Percentiles rank a stretch among this genome's conserved stretches.
Evolutionary conservation across 1,140 invertebrate genomes (phyloP).

Genomic region (Stegodyphus mimosarum): DNA sequence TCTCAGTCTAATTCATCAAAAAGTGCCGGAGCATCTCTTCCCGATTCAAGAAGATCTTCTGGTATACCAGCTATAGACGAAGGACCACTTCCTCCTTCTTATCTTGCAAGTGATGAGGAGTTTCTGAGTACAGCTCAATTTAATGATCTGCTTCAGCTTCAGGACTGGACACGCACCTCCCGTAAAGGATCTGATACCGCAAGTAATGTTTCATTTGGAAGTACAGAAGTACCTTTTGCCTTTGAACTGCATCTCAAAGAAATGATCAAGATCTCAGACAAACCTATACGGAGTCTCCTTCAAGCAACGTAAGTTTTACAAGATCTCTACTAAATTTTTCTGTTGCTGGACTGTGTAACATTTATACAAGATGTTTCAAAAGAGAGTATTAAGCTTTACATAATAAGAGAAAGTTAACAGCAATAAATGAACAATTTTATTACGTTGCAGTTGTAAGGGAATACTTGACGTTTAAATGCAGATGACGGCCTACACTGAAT

Average conservation of each 20-base stretch:
- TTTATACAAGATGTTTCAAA: too few relatives aligned
- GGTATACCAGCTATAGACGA: constrained; percentile 11
- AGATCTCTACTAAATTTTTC: background rate
- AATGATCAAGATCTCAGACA: constrained; percentile 71
- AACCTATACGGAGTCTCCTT: constrained; percentile 69
- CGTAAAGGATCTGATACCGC: constrained; percentile 61
- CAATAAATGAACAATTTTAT: too few relatives aligned
- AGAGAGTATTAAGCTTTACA: too few relatives aligned
- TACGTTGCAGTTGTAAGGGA: too few relatives aligned
- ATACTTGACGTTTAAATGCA: too few relatives aligned
- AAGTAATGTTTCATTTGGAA: constrained; percentile 57
- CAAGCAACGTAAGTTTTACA: constrained; percentile 65
- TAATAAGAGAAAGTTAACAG: too few relatives aligned
- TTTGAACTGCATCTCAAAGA: constrained; percentile 65
- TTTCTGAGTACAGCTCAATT: constrained; percentile 53
- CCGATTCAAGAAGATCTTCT: constrained; percentile 36
- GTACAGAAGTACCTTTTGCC: constrained; percentile 63
- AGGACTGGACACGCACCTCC: constrained; percentile 55
- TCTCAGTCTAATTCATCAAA: too few relatives aligned
- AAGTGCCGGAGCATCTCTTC: background rate
- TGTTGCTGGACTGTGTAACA: too few relatives aligned
- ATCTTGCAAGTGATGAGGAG: constrained; percentile 48
- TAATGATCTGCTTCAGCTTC: constrained; percentile 48
- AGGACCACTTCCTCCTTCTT: constrained; percentile 27
- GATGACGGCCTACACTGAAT: too few relatives aligned